Base-by-base conservation (phyloP, 2,888 invertebrate species). In the Trachelus stipa region DNA sequence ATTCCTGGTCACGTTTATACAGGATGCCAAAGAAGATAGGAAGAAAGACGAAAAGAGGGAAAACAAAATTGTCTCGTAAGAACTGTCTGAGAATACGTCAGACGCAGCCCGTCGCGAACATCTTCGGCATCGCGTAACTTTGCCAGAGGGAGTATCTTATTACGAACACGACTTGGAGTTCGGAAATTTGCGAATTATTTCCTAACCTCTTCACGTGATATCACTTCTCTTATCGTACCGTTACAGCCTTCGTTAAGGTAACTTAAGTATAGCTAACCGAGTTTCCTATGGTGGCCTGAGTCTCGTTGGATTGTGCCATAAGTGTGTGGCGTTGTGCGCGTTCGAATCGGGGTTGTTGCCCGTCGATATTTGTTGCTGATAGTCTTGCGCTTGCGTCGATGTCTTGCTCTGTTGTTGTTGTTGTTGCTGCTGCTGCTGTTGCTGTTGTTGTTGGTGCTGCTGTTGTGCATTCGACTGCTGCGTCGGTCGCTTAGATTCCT, bases 401-500 rank as follows among this genome's bases (percentile, higher is more conserved):
- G 81, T 79, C 76, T 79, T 84, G 74, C 80, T 85, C 15, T 82
- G 77, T 69, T 85, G 85, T 73, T 87, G 85, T 4, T 82, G 81
- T 4, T 83, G 85, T 74, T 85, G 85, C 74, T 86, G 84, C 23
- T 84, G 85, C 4, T 81, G 84, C 34, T 81, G 85, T 35, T 83
- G 81, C n/a, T 83, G 83, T 71, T 84, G 85, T 74, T 86, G 84
- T 23, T 84, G 85, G 3, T 81, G 84, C 31, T 81, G 88, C 74
- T 81, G 84, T 34, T 76, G 80, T 37, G 76, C 80, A 33, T 77
- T 82, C 68, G 82, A 83, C 35, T 76, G 79, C 37, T 73, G 79
- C 77, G 68, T n/a, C 6, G 86, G 90, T 79, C 91, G 92, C 92
- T 94, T 95, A 90, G 94, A 93, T 93, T 94, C 93, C 93, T 94